Evolutionary conservation across 2,797 vertebrate genomes (phyloP), one percentile per base, ranked within the genome.

Genomic region (Esox lucius): DNA sequence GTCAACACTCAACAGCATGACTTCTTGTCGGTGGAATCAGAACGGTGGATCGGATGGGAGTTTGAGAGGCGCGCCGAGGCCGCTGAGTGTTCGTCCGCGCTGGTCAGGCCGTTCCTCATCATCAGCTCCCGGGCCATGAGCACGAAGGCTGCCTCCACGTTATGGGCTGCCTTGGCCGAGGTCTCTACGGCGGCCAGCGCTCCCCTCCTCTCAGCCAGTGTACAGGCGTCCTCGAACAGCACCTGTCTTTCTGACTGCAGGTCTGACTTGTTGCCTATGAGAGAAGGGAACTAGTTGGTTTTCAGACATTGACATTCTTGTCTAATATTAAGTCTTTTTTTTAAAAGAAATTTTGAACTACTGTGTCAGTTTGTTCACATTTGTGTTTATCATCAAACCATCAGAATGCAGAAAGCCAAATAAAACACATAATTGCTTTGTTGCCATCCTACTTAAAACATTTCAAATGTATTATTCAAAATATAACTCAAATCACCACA

Each of bases 71-170:
- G 86, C 0, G 84, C 81, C 15, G 78, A 51, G 11, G 83, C 87
- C 22, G 93, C 93, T 5, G 87, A 84, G 71, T 59, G 13, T 28
- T 96, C 95, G 1, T 93, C 92, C 0, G 89, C 84, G 19, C 95
- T 89, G 68, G 92, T 89, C 86, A 95, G 90, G 71, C 95, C 95
- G 24, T 97, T 96, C 51, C 95, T 91, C 0, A 94, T 95, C 72
- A 99, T 92, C 65, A 99, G 92, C 91, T 98, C 97, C 56, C 92
- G 93, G 11, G 97, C 96, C 96, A 99, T 97, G 70, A 99, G 89
- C 1, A 74, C 62, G 68, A 99, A 99, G 66, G 97, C 96, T 3
- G 97, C 94, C 0, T 98, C 95, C 39, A 99, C 92, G 71, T 99
- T 98, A 84, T 94, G 93, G n/a, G 95, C 94, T 80, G 97, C 95